Percentiles rank a stretch among this genome's conserved stretches.
Conservation (phyloP, 2,113 vertebrate species). For the Sinocyclocheilus rhinocerous region DNA sequence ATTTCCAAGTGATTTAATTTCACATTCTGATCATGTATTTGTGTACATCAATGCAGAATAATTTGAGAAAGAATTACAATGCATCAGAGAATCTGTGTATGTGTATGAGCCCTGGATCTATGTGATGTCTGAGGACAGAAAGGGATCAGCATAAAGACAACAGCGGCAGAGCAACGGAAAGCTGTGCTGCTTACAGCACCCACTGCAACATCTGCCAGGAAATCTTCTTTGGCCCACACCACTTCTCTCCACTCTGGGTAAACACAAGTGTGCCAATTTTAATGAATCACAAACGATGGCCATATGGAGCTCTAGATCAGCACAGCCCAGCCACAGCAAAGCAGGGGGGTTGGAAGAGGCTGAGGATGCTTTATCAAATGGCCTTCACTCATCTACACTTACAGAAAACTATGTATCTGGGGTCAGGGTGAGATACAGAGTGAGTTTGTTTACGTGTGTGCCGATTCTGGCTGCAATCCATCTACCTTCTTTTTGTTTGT, state of each 20-base stretch:
- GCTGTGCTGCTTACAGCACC: constrained; percentile 34
- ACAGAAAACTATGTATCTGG: constrained; percentile 8
- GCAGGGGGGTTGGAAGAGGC: not conserved
- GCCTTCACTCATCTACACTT: constrained; percentile 36
- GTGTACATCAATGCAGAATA: not conserved
- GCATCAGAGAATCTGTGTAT: not conserved
- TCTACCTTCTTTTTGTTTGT: constrained; percentile 49
- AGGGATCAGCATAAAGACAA: constrained; percentile 41
- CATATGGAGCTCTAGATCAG: constrained; percentile 58
- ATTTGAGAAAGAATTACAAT: not conserved
- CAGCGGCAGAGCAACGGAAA: constrained; percentile 34
- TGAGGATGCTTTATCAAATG: constrained; percentile 15
- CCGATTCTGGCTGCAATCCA: constrained; percentile 47
- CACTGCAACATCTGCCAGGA: constrained; percentile 59
- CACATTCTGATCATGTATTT: not conserved
- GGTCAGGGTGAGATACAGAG: constrained; percentile 13
- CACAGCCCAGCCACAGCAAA: constrained; percentile 36
- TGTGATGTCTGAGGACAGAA: constrained; percentile 19
- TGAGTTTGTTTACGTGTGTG: constrained; percentile 30
- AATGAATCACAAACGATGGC: constrained; percentile 60
- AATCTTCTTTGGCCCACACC: not conserved
- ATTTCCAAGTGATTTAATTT: not conserved
- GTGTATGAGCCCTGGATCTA: constrained; percentile 22
- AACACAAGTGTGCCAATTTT: constrained; percentile 44
- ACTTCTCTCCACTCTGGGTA: constrained; percentile 48